These are phyloP conservation scores for Cynaeus angustus DNA, from an alignment of 2,888 invertebrate species.

Conservation along the genomic window DNA sequence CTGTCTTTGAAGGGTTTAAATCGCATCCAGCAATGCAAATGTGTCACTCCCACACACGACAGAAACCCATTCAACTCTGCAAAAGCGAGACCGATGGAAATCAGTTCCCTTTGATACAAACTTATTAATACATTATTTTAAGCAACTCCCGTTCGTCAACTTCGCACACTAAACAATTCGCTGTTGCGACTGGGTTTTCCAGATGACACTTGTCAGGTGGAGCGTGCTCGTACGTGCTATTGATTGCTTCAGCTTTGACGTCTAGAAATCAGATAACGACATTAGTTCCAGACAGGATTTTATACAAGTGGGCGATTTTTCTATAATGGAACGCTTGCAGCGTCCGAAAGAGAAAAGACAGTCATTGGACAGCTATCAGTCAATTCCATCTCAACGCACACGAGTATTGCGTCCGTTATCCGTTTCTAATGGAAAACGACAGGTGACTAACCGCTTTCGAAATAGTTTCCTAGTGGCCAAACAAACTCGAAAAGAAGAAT, in stretches of 20 bases:
- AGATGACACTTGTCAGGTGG: constrained; percentile 38
- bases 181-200: constrained; percentile 7
- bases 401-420: constrained; percentile 8
- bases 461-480: constrained; percentile 25
- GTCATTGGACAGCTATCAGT: constrained; percentile 35
- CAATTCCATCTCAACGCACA: constrained; percentile 32
- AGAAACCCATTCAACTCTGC: constrained; percentile 13
- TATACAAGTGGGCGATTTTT: constrained; percentile 32
- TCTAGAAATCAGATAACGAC: constrained; percentile 36
- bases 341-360: constrained; percentile 17
- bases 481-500: constrained; percentile 14
- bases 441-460: constrained; percentile 39
- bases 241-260: constrained; percentile 38
- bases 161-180: constrained; percentile 12
- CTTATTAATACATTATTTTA: constrained; percentile 30
- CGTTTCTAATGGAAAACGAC: constrained; percentile 34
- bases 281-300: constrained; percentile 33
- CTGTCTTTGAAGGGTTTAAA: constrained; percentile 2
- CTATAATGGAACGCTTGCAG: constrained; percentile 15
- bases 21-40: background rate
- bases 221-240: constrained; percentile 37
- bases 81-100: constrained; percentile 19
- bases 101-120: constrained; percentile 23
- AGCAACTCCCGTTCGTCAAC: constrained; percentile 7
- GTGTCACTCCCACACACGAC: constrained; percentile 8